Evolutionary conservation across 2,888 invertebrate species (phyloP).

Genomic region (Ophraella communa): DNA sequence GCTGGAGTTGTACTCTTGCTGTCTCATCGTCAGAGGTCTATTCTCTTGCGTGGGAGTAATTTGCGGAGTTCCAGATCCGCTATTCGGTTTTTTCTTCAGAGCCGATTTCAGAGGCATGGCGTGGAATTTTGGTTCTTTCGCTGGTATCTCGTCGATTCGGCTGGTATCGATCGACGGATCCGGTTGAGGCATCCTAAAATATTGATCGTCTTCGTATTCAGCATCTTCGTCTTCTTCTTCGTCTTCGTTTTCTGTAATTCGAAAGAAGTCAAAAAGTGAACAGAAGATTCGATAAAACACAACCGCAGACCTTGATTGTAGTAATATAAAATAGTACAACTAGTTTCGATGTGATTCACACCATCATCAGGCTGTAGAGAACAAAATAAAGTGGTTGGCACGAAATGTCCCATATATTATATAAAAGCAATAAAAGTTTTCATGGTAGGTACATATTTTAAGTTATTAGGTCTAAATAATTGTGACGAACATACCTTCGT

Average conservation of each 20-base stretch:
- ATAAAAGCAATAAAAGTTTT: too few relatives aligned
- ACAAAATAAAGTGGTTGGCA: too few relatives aligned
- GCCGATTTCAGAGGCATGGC: conserved; percentile 93
- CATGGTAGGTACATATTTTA: too few relatives aligned
- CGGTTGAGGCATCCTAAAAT: conserved; percentile 68
- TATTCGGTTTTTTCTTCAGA: conserved; percentile 79
- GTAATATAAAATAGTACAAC: too few relatives aligned
- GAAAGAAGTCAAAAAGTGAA: neutral
- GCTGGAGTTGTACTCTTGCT: conserved; percentile 74
- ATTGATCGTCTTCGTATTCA: conserved; percentile 60
- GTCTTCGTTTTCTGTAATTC: conserved; percentile 22
- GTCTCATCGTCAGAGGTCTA: conserved; percentile 64
- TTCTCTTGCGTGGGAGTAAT: conserved; percentile 76
- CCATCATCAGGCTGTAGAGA: too few relatives aligned
- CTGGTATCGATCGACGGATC: conserved; percentile 79
- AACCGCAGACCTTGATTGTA: too few relatives aligned
- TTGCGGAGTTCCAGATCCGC: conserved; percentile 70
- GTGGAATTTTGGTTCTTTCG: conserved; percentile 77
- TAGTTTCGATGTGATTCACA: too few relatives aligned
- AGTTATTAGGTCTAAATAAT: too few relatives aligned
- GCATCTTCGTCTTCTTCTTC: conserved; percentile 52
- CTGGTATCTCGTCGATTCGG: conserved; percentile 89
- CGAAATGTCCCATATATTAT: too few relatives aligned
- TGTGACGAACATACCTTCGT: conserved; percentile 70
- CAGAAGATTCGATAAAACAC: too few relatives aligned